These are phyloP conservation scores for Aphidoletes aphidimyza DNA, from an alignment of 2,888 invertebrate genomes.

Conservation along the genomic window DNA sequence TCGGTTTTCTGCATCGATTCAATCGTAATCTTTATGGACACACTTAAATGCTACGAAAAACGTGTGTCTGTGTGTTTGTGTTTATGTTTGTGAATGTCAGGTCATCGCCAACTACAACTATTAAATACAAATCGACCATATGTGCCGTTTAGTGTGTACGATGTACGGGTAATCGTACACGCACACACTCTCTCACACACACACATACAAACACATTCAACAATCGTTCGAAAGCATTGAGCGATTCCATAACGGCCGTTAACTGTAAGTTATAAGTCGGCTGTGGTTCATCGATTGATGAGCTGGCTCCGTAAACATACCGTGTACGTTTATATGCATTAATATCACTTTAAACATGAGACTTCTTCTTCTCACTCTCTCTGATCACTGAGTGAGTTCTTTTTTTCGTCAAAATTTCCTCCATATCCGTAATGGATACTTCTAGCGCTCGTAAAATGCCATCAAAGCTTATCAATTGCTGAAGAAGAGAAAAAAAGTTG, in stretches of 20 bases:
- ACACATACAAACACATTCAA: neutral
- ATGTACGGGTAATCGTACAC: too few relatives aligned
- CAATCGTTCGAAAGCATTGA: conserved; percentile 8
- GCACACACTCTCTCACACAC: too few relatives aligned
- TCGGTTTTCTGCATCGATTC: conserved; percentile 48
- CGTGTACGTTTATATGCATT: neutral
- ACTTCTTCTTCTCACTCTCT: too few relatives aligned
- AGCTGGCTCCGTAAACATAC: neutral
- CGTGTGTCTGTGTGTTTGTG: neutral
- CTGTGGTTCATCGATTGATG: conserved; percentile 27
- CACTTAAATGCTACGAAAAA: conserved; percentile 29
- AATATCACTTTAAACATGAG: conserved; percentile 30
- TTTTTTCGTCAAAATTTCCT: conserved; percentile 18
- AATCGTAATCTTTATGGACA: conserved; percentile 36
- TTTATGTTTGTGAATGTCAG: neutral
- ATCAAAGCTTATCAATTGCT: neutral
- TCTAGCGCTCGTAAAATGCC: conserved; percentile 3
- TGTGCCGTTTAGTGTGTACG: conserved; percentile 29
- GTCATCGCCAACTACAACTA: conserved; percentile 19
- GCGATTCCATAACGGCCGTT: neutral
- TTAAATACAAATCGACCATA: conserved; percentile 49
- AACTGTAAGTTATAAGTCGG: conserved; percentile 42
- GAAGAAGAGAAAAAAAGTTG: neutral
- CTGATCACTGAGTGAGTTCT: neutral
- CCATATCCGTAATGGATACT: conserved; percentile 11